A percentile compares a stretch with the other conserved stretches of the same genome.
phyloP scores from a whole-genome alignment of 1,140 invertebrate genomes.

The Tribolium castaneum region DNA sequence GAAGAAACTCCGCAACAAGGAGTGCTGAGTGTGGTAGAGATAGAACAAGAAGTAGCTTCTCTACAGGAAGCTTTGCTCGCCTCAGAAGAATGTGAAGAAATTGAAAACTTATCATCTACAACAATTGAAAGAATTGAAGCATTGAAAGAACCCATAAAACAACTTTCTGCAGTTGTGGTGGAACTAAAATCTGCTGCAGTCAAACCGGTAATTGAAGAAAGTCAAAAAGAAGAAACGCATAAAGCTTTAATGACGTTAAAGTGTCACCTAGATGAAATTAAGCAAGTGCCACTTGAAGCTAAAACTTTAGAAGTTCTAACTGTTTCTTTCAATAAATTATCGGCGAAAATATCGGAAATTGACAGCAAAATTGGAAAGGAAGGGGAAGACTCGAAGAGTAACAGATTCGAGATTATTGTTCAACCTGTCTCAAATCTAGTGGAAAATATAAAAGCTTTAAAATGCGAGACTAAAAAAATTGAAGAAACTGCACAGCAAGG shows the following conservation, averaged over 20 bases:
- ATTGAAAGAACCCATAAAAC: conserved; percentile 46
- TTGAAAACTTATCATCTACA: background rate
- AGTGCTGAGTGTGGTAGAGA: background rate
- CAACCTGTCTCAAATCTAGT: background rate
- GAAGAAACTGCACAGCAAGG: background rate
- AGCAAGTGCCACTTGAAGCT: background rate
- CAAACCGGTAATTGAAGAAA: conserved; percentile 36
- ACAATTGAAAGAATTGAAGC: background rate
- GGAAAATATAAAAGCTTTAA: background rate
- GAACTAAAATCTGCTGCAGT: conserved; percentile 18
- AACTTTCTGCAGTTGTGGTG: conserved; percentile 39
- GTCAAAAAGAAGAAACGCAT: conserved; percentile 31
- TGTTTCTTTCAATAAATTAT: conserved; percentile 8
- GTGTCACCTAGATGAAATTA: background rate
- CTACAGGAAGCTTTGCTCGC: background rate
- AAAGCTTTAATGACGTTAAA: conserved; percentile 28
- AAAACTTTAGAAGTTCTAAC: conserved; percentile 3
- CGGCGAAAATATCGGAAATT: conserved; percentile 28
- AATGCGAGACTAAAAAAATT: background rate
- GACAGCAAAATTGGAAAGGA: background rate
- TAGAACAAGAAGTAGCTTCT: conserved; percentile 8
- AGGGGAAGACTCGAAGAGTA: background rate
- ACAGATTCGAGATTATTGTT: background rate
- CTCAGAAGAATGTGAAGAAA: conserved; percentile 19
- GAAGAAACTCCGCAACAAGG: background rate